Evolutionary conservation across 2,113 vertebrate genomes (phyloP).

Genomic region (Antechinus stuartii): DNA sequence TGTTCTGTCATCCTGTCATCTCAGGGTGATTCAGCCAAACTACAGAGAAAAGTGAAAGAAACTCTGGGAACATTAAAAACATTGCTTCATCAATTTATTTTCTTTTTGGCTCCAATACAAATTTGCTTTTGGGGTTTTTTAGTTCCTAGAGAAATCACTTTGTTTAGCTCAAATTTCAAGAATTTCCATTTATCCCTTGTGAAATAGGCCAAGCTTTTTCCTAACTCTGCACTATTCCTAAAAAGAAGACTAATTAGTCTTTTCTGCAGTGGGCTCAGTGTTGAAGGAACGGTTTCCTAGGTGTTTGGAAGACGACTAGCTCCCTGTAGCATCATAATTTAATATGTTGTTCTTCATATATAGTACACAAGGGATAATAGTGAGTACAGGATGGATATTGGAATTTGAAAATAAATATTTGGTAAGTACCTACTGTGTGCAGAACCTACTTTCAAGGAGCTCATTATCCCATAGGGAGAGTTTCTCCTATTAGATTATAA

Average conservation of each 20-base stretch:
- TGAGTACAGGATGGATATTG: background rate
- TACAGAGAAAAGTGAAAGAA: background rate
- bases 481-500: background rate
- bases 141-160: background rate
- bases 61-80: background rate
- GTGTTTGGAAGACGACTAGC: background rate
- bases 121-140: constrained; percentile 1
- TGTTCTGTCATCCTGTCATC: background rate
- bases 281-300: background rate
- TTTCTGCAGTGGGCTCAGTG: background rate
- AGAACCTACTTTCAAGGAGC: background rate
- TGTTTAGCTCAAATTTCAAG: background rate
- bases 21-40: background rate
- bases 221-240: background rate
- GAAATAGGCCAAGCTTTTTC: background rate
- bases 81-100: background rate
- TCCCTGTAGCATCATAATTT: background rate
- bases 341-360: background rate
- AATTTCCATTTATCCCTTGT: background rate
- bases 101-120: background rate
- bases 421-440: background rate
- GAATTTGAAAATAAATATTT: background rate
- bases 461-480: background rate
- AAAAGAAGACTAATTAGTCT: background rate
- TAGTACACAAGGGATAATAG: background rate